Evolutionary conservation across 2,113 vertebrate species (phyloP).

Genomic region (Malurus alboscapulatus): DNA sequence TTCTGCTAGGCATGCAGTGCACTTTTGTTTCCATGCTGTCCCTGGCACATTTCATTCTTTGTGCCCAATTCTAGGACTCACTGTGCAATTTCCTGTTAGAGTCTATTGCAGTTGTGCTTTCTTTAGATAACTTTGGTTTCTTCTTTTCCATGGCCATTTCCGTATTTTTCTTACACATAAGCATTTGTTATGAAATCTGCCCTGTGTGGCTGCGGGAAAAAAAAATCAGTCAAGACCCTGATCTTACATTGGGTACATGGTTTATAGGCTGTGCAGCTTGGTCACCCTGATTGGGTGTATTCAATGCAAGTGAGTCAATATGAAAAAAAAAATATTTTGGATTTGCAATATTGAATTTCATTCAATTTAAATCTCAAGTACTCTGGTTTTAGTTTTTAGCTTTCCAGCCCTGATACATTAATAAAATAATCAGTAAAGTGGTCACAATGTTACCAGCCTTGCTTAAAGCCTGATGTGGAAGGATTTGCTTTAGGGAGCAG

Average conservation of each 20-base stretch:
- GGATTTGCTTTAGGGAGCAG: neutral
- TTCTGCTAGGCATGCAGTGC: neutral
- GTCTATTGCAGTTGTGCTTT: neutral
- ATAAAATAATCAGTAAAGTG: neutral
- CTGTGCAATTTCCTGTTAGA: neutral
- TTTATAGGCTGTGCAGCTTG: neutral
- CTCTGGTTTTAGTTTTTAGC: neutral
- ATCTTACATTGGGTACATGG: neutral
- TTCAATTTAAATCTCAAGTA: neutral
- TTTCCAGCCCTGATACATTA: neutral
- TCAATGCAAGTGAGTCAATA: neutral
- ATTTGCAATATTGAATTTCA: neutral
- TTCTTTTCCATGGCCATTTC: neutral
- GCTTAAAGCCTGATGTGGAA: neutral
- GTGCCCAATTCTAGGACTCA: neutral
- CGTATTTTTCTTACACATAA: neutral
- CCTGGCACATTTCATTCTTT: neutral
- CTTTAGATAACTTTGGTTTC: neutral
- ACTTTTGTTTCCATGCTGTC: neutral
- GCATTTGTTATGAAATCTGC: neutral
- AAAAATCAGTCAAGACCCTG: neutral
- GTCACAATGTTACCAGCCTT: neutral
- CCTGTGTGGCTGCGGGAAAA: neutral
- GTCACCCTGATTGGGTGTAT: neutral
- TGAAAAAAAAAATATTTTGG: neutral